phyloP scores from a whole-genome alignment of 2,888 invertebrate species.

The Hetaerina titia region DNA sequence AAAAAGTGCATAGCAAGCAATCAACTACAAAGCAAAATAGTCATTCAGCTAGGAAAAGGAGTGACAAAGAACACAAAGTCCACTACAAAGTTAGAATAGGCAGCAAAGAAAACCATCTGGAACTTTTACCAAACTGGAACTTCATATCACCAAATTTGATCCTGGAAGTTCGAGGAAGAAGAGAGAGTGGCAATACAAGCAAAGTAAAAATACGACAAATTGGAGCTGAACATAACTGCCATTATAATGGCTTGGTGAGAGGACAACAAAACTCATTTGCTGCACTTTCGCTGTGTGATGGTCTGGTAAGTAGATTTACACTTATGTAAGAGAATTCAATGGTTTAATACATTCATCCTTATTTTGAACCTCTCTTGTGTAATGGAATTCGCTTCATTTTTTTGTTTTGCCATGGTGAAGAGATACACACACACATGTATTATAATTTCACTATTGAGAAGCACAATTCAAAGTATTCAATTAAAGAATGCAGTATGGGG shows the following conservation, averaged over 20 bases:
- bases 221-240: slow-evolving; percentile 79
- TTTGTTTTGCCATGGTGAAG: too few species aligned
- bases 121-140: slow-evolving; percentile 80
- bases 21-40: neutral
- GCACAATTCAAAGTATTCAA: too few species aligned
- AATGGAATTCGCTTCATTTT: too few species aligned
- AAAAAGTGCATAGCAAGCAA: slow-evolving; percentile 71
- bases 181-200: slow-evolving; percentile 72
- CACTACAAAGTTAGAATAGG: slow-evolving; percentile 78
- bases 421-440: too few species aligned
- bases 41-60: neutral
- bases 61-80: slow-evolving; percentile 78
- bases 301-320: slow-evolving; percentile 84
- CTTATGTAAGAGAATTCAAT: neutral
- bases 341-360: too few species aligned
- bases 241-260: slow-evolving; percentile 87
- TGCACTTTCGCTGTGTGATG: slow-evolving; percentile 90
- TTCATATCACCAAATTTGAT: slow-evolving; percentile 86
- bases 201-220: slow-evolving; percentile 70
- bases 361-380: too few species aligned
- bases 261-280: slow-evolving; percentile 86
- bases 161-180: slow-evolving; percentile 83
- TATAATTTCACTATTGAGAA: too few species aligned
- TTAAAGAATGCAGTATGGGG: too few species aligned
- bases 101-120: slow-evolving; percentile 75